A percentile compares a stretch with the other conserved stretches of the same genome.
Conservation (phyloP, 2,113 vertebrate species). For the Macaca fascicularis region DNA sequence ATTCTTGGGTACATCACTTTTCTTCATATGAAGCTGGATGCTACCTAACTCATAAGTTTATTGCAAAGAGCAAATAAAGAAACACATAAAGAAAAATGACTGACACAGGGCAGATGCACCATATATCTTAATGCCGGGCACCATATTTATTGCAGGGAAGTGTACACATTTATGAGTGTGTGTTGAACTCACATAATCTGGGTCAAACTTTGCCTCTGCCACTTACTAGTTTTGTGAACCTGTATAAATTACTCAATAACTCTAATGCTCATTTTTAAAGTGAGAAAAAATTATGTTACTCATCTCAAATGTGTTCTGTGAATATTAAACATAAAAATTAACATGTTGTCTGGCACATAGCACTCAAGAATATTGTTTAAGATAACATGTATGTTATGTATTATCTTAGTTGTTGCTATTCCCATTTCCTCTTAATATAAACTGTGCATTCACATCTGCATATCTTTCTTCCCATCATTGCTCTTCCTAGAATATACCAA, state of each 20-base stretch:
- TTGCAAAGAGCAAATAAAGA: not conserved
- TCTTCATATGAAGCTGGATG: not conserved
- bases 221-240: not conserved
- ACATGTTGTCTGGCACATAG: not conserved
- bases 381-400: not conserved
- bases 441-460: not conserved
- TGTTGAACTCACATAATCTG: not conserved
- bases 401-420: not conserved
- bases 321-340: not conserved
- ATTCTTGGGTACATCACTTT: not conserved
- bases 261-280: not conserved
- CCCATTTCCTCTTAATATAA: not conserved
- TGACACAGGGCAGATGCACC: not conserved
- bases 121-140: not conserved
- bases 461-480: not conserved
- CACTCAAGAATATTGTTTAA: not conserved
- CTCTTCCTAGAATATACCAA: not conserved
- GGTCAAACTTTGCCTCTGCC: not conserved
- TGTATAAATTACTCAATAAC: not conserved
- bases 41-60: not conserved
- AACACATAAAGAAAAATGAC: not conserved
- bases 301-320: not conserved
- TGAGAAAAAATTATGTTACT: not conserved
- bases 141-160: not conserved
- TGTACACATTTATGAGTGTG: not conserved